Conservation (phyloP, 1,140 invertebrate genomes). For the Trypoxylus dichotomus region DNA sequence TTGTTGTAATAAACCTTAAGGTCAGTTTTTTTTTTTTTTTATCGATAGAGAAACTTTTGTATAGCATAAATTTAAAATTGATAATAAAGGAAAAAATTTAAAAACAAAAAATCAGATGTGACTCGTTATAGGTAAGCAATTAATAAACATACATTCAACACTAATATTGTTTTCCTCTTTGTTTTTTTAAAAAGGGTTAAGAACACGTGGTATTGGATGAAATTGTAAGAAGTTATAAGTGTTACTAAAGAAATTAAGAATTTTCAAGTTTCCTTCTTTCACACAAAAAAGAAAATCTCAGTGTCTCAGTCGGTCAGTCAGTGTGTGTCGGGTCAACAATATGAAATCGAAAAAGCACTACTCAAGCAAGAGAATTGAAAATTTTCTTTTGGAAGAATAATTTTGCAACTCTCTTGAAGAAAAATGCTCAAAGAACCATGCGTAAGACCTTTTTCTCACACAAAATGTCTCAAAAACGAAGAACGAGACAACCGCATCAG, state of each 20-base stretch:
- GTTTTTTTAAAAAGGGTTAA: constrained; percentile 50
- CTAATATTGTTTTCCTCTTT: constrained; percentile 50
- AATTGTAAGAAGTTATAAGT: constrained; percentile 42
- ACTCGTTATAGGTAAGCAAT: constrained; percentile 41
- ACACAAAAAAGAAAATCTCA: not conserved
- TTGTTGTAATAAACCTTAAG: not conserved
- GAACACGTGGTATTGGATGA: constrained; percentile 52
- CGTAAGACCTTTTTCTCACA: constrained; percentile 23
- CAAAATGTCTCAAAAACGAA: too few relatives aligned
- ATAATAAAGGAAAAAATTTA: not conserved
- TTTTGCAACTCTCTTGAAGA: constrained; percentile 44
- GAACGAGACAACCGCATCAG: constrained; percentile 40
- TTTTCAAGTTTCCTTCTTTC: constrained; percentile 35
- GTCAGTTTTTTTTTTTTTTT: constrained; percentile 2
- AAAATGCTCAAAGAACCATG: constrained; percentile 1
- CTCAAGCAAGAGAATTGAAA: constrained; percentile 37
- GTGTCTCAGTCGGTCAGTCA: not conserved
- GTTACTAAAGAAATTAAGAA: constrained; percentile 42
- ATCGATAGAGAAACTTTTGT: not conserved
- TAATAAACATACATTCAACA: constrained; percentile 47
- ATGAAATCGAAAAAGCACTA: constrained; percentile 2
- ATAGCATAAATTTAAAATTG: not conserved
- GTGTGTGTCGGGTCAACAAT: constrained; percentile 17
- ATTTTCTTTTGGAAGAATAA: constrained; percentile 36
- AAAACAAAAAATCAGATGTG: not conserved